Base-by-base conservation (phyloP, 2,113 vertebrate genomes). In the Paralichthys olivaceus region DNA sequence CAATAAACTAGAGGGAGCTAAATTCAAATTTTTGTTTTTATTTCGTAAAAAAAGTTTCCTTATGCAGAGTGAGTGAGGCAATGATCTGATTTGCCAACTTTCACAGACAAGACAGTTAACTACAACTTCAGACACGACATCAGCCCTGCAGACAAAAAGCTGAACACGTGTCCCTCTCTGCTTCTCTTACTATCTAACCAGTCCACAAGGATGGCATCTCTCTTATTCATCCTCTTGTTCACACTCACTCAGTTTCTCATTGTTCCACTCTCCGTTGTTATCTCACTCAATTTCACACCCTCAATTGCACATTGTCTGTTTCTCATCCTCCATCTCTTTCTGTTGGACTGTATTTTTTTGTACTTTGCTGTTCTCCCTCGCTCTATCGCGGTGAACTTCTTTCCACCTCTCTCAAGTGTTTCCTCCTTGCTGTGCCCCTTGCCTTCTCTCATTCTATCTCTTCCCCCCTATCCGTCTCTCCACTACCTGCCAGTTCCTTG, bases 401-500 rank as follows among this genome's bases (percentile, higher is more conserved):
- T 8, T 32, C 34, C 28, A 47, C 26, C 69, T 81, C 84, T 66
- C 23, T 80, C 20, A 81, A 81, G 58, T 45, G 2, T 28, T 61
- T 73, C 32, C 14, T 56, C 29, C 14, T 40, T 29, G 29, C 61
- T 69, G 51, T 47, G 55, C 61, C 62, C 61, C 69, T 23, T 78
- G 62, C 53, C 49, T 66, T 22, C 19, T 47, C 22, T 68, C 34
- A 23, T 1, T 13, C 3, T 70, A 40, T 54, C 34, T 53, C 4
- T n/a, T 62, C n/a, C 29, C 43, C 28, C 17, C 57, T 58, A 3
- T 72, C 56, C 55, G 2, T 84, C 67, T 79, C 28, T 84, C 15
- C 55, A 89, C 82, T 93, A 93, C 90, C 93, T 84, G 86, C 84
- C 59, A 84, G 80, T 54, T 94, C 93, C 73, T 87, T 90, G 83